Evolutionary conservation across 2,797 vertebrate species (phyloP).

Genomic region (Okamejei kenojei): DNA sequence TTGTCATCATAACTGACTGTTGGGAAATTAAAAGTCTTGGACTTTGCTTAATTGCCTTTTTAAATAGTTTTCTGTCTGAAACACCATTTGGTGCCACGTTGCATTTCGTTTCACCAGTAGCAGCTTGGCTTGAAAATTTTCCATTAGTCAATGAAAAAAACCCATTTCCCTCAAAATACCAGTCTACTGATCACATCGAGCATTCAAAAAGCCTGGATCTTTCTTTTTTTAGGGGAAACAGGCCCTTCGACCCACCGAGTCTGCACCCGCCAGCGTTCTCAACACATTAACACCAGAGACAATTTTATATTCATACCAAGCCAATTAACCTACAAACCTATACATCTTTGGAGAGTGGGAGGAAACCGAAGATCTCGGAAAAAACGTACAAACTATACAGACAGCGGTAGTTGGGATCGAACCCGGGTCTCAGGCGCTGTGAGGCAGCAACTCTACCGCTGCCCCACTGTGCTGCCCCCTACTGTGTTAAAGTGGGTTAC

Average conservation of each 20-base stretch:
- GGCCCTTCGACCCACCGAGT: too few species aligned
- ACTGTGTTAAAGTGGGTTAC: conserved; percentile 85
- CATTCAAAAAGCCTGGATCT: conserved; percentile 82
- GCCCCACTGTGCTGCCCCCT: conserved; percentile 61
- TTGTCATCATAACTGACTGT: neutral
- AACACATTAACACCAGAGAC: too few species aligned
- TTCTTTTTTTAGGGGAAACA: too few species aligned
- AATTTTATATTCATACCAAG: too few species aligned
- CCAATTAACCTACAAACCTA: too few species aligned
- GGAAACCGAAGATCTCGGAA: too few species aligned
- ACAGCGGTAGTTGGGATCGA: too few species aligned
- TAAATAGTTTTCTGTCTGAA: neutral
- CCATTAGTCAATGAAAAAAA: neutral
- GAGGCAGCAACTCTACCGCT: too few species aligned
- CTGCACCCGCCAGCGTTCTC: too few species aligned
- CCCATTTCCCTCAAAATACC: neutral
- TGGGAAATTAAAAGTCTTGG: neutral
- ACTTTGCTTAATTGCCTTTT: neutral
- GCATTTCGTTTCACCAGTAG: neutral
- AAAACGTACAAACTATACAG: too few species aligned
- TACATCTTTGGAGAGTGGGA: too few species aligned
- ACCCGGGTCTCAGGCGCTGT: too few species aligned
- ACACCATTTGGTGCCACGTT: neutral
- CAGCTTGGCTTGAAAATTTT: neutral
- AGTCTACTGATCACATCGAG: conserved; percentile 87